Percentiles rank a stretch among this genome's conserved stretches.
These are phyloP conservation scores for Dendrocincla fuliginosa DNA, from an alignment of 2,797 vertebrate species.

Conservation along the genomic window DNA sequence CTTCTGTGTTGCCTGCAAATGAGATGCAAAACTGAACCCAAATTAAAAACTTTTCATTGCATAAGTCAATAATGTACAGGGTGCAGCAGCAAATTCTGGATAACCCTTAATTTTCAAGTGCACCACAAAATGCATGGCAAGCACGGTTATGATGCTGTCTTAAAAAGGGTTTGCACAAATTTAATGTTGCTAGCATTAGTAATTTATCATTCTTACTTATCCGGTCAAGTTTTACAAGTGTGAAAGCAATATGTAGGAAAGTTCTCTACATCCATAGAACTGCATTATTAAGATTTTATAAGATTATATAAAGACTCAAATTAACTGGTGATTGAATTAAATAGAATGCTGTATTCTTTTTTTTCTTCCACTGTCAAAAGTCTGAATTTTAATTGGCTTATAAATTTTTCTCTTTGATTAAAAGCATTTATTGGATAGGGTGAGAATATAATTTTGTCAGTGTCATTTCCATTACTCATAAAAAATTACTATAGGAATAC, in stretches of 20 bases:
- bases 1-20: not conserved
- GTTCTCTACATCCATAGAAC: not conserved
- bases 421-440: not conserved
- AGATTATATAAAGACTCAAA: not conserved
- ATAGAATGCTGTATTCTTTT: not conserved
- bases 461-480: not conserved
- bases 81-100: not conserved
- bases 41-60: not conserved
- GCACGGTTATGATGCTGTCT: fast-evolving
- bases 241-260: not conserved
- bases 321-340: not conserved
- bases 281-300: not conserved
- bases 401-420: not conserved
- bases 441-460: not conserved
- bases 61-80: not conserved
- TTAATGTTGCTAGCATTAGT: not conserved
- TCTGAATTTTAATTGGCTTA: not conserved
- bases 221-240: not conserved
- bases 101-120: not conserved
- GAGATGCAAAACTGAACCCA: not conserved
- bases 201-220: not conserved
- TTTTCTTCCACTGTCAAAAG: not conserved
- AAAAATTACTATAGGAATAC: not conserved
- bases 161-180: not conserved
- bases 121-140: not conserved